These are phyloP conservation scores for Dynastes hyllus DNA, from an alignment of 2,888 invertebrate species.

Conservation along the genomic window DNA sequence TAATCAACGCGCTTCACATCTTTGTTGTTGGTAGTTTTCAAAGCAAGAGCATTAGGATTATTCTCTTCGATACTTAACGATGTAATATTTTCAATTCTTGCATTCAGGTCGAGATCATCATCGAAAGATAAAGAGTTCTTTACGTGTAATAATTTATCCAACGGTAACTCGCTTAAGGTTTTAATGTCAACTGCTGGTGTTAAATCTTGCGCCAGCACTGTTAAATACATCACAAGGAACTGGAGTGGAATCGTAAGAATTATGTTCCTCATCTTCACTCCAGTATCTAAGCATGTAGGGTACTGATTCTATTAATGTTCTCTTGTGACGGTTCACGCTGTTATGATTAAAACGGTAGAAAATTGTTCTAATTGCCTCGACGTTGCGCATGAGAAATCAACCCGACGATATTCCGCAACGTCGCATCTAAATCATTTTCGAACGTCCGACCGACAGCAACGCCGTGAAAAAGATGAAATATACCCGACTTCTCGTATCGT, in stretches of 20 bases:
- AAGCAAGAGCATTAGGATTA: constrained; percentile 64
- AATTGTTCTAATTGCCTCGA: constrained; percentile 49
- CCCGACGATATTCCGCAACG: constrained; percentile 39
- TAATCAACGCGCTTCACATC: constrained; percentile 62
- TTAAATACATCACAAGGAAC: constrained; percentile 34
- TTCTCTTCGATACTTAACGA: constrained; percentile 23
- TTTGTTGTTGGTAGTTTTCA: constrained; percentile 59
- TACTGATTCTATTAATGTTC: constrained; percentile 7
- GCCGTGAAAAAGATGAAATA: constrained; percentile 26
- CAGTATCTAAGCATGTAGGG: not conserved
- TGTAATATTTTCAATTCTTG: constrained; percentile 20
- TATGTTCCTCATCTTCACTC: constrained; percentile 17
- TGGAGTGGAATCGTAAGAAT: not conserved
- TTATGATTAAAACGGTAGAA: constrained; percentile 49
- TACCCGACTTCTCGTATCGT: not conserved
- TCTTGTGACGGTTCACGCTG: constrained; percentile 17
- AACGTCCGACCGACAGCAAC: not conserved
- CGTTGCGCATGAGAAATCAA: constrained; percentile 58
- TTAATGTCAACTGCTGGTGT: constrained; percentile 67
- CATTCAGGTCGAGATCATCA: not conserved
- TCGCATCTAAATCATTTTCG: constrained; percentile 30
- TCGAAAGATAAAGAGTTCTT: constrained; percentile 69
- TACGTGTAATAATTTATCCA: constrained; percentile 80
- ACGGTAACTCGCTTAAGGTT: constrained; percentile 79
- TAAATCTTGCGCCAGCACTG: constrained; percentile 61